These are phyloP conservation scores for Pelobates fuscus DNA, from an alignment of 2,113 vertebrate genomes.

Conservation along the genomic window DNA sequence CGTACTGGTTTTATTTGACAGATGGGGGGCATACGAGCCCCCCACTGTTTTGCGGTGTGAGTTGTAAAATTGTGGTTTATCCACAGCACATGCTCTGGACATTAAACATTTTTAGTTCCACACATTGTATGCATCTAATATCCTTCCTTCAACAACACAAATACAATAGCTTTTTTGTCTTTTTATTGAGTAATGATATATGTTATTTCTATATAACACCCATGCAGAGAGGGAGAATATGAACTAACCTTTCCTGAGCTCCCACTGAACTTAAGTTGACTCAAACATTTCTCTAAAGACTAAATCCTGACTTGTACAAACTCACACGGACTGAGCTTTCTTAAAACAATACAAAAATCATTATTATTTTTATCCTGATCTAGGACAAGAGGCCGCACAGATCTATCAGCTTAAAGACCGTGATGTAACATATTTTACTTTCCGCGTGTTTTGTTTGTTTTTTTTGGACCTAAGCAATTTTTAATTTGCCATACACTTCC, in stretches of 20 bases:
- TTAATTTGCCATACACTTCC: conserved; percentile 81
- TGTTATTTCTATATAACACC: neutral
- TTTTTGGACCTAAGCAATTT: conserved; percentile 75
- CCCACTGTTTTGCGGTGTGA: no score
- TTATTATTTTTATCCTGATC: neutral
- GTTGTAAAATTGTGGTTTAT: no score
- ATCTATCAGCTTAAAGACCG: conserved; percentile 40
- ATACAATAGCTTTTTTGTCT: neutral
- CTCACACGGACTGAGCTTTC: neutral
- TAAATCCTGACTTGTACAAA: conserved; percentile 13
- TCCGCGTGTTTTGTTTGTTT: conserved; percentile 75
- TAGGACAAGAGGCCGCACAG: neutral
- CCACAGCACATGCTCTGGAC: neutral
- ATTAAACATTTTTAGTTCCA: conserved; percentile 10
- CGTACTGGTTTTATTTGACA: no score
- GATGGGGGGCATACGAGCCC: no score
- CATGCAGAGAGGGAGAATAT: neutral
- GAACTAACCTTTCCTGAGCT: conserved; percentile 2
- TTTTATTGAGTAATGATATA: neutral
- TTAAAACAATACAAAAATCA: neutral
- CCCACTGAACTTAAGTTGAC: conserved; percentile 25
- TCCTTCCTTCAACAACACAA: neutral
- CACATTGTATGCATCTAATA: conserved; percentile 45
- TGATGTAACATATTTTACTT: conserved; percentile 58
- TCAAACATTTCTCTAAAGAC: conserved; percentile 15